Evolutionary conservation across 2,888 invertebrate genomes (phyloP).

Genomic region (Mactromeris polynyma): DNA sequence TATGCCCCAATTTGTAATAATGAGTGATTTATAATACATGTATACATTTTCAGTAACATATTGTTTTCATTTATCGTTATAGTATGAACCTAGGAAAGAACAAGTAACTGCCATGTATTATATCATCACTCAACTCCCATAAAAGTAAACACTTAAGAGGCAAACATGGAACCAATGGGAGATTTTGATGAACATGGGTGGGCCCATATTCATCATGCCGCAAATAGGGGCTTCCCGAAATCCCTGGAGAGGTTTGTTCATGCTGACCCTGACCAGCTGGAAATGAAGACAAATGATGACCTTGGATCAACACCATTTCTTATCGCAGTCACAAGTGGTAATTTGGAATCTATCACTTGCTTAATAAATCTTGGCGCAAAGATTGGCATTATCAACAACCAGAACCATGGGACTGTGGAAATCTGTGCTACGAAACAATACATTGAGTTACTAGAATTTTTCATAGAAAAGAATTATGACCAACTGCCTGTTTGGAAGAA

Average conservation of each 20-base stretch:
- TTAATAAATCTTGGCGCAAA: slow-evolving; percentile 83
- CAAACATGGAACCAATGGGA: slow-evolving; percentile 60
- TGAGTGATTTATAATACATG: too few species aligned
- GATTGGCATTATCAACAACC: slow-evolving; percentile 80
- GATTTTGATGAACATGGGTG: slow-evolving; percentile 86
- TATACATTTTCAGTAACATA: too few species aligned
- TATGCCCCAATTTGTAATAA: too few species aligned
- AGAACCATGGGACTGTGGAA: slow-evolving; percentile 86
- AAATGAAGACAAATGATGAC: slow-evolving; percentile 85
- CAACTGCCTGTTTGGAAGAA: slow-evolving; percentile 85
- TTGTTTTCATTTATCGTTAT: neutral
- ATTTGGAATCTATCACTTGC: slow-evolving; percentile 82
- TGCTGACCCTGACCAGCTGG: slow-evolving; percentile 83
- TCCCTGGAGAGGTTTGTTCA: slow-evolving; percentile 85
- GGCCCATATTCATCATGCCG: slow-evolving; percentile 86
- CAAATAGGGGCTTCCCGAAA: slow-evolving; percentile 85
- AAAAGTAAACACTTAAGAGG: neutral
- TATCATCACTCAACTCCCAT: neutral
- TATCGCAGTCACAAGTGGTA: slow-evolving; percentile 83
- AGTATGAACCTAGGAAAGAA: neutral
- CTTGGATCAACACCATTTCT: slow-evolving; percentile 85
- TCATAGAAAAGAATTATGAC: slow-evolving; percentile 79
- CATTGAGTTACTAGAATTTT: slow-evolving; percentile 81
- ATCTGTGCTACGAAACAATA: slow-evolving; percentile 83
- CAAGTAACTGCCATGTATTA: neutral